These are phyloP conservation scores for Alosa sapidissima DNA, from an alignment of 2,797 vertebrate species.

Conservation along the genomic window DNA sequence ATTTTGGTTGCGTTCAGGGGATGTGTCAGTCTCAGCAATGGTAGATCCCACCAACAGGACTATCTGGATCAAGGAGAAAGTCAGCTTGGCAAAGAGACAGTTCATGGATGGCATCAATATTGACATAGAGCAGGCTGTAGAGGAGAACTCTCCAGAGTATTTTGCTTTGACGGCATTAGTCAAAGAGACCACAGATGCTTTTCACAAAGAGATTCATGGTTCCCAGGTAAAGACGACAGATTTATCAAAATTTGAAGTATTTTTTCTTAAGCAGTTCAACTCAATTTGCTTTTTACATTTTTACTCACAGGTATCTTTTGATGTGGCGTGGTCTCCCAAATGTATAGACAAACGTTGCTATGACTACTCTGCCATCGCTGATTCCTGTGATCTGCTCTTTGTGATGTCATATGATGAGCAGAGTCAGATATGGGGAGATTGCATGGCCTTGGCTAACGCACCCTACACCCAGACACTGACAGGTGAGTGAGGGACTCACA, in stretches of 20 bases:
- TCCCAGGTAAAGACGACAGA: constrained; percentile 82
- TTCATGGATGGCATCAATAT: constrained; percentile 97
- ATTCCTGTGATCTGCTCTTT: constrained; percentile 91
- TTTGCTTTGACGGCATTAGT: constrained; percentile 86
- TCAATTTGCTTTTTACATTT: not conserved
- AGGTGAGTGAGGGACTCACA: constrained; percentile 79
- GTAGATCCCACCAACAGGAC: constrained; percentile 80
- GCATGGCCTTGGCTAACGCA: constrained; percentile 89
- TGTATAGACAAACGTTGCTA: constrained; percentile 89
- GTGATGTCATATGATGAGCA: constrained; percentile 98
- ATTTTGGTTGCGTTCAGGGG: constrained; percentile 72
- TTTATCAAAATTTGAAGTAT: not conserved
- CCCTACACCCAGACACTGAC: constrained; percentile 82
- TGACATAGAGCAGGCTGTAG: constrained; percentile 90
- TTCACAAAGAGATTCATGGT: constrained; percentile 88
- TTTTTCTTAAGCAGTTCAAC: not conserved
- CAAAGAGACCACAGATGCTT: constrained; percentile 85
- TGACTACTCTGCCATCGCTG: constrained; percentile 86
- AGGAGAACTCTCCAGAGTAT: constrained; percentile 77
- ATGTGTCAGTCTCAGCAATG: constrained; percentile 78
- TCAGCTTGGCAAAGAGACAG: constrained; percentile 84
- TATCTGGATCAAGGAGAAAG: constrained; percentile 82
- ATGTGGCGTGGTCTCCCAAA: constrained; percentile 91
- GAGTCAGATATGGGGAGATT: constrained; percentile 88
- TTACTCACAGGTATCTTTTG: constrained; percentile 87